Conservation (phyloP, 2,797 vertebrate genomes). For the Falco rusticolus region DNA sequence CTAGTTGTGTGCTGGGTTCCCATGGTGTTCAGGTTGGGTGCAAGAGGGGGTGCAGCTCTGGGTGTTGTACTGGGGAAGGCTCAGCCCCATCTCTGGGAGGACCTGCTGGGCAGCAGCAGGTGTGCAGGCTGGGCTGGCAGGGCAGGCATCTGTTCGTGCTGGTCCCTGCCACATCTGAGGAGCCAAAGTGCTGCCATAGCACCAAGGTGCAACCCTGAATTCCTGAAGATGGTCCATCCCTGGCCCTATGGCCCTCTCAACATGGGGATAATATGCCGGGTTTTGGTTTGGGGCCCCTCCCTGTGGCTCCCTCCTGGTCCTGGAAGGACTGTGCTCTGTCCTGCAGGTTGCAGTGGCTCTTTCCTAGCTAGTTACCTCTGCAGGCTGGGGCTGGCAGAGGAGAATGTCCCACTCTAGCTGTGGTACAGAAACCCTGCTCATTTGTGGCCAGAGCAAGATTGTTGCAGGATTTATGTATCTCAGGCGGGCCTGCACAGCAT, state of each 20-base stretch:
- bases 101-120: background rate
- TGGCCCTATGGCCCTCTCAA: background rate
- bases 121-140: background rate
- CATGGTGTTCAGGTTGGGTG: background rate
- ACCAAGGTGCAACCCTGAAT: background rate
- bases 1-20: rapidly evolving
- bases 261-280: too few species aligned
- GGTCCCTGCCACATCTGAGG: background rate
- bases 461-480: background rate
- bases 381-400: background rate
- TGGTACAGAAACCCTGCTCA: background rate
- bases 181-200: background rate
- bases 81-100: background rate
- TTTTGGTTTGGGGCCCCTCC: background rate
- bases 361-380: background rate
- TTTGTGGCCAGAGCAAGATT: background rate
- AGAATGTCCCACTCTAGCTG: background rate
- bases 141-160: background rate
- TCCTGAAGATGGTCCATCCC: background rate
- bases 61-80: background rate
- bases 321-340: background rate
- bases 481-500: background rate
- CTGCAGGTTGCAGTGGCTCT: background rate
- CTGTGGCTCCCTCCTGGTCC: background rate
- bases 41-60: background rate